Base-by-base conservation (phyloP, 2,888 invertebrate species). In the Schrankia costaestrigalis region DNA sequence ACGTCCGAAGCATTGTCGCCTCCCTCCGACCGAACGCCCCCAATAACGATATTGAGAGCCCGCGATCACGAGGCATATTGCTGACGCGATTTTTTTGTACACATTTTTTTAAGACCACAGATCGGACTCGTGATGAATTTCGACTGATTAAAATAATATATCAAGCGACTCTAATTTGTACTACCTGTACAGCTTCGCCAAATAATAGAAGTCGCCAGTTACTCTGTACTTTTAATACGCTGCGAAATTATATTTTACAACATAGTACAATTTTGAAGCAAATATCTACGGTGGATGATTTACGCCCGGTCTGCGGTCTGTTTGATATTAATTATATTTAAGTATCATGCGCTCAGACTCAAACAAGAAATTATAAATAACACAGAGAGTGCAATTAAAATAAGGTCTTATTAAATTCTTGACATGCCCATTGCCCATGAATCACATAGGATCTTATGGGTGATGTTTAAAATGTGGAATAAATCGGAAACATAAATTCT, bases 361-460 rank as follows among this genome's bases (percentile, higher is more conserved):
- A 83, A 85, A 85, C 82, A 80, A 58, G 79, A 83, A 82, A 83
- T 80, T 74, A 69, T 41, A 70, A 59, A 64, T 52, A 50, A 58
- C 59, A 65, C 48, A 25, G 49, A 32, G 35, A 55, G 61, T 64
- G 72, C 73, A 71, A 74, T 55, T 45, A 71, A 64, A 57, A 45
- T 41, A 38, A 55, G 59, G 52, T 36, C 19, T 33, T 37, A 41
- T 31, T 26, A 41, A 26, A 55, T 34, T 36, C 49, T 45, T 51
- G 33, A 31, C 63, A 66, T 62, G 58, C 62, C 35, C 38, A 48
- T 45, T 46, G 40, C 32, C 47, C 38, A 51, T 46, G 43, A 26
- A 35, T 31, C n/a, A n/a, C n/a, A n/a, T n/a, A n/a, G n/a, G n/a
- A n/a, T n/a, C n/a, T n/a, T n/a, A 43, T 50, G 40, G 28, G 43